A percentile compares a stretch with the other conserved stretches of the same genome.
These are phyloP conservation scores for Cephonodes hylas DNA, from an alignment of 2,888 invertebrate genomes.

Conservation along the genomic window DNA sequence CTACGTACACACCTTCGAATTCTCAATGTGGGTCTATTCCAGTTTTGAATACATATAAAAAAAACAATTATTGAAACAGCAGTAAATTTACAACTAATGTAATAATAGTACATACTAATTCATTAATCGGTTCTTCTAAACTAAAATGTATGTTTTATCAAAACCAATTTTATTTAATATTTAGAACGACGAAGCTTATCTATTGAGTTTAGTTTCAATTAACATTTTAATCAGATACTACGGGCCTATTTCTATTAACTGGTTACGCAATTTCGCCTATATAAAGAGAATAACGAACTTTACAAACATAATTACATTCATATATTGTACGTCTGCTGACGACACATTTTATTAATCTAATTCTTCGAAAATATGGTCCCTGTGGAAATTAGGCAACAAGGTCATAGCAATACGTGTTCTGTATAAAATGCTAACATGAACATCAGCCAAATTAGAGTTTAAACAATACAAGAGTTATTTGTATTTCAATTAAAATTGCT, in stretches of 20 bases:
- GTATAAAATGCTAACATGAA: neutral
- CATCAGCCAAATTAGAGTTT: neutral
- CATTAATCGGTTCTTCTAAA: neutral
- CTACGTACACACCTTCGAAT: too few relatives aligned
- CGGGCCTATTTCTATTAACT: neutral
- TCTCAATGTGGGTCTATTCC: too few relatives aligned
- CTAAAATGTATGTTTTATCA: neutral
- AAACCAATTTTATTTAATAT: neutral
- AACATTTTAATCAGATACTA: too few relatives aligned
- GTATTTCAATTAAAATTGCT: neutral
- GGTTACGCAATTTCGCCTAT: neutral
- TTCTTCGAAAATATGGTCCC: conserved; percentile 7
- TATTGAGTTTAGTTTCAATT: neutral
- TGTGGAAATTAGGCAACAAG: conserved; percentile 3
- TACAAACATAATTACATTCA: conserved; percentile 14
- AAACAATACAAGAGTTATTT: neutral
- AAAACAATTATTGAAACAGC: too few relatives aligned
- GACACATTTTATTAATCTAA: conserved; percentile 6
- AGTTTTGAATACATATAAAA: too few relatives aligned
- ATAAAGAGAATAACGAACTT: conserved; percentile 13
- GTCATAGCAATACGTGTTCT: neutral
- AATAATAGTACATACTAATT: too few relatives aligned
- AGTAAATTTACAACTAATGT: too few relatives aligned
- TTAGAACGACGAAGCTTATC: neutral
- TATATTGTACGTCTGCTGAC: neutral